Evolutionary conservation across 2,888 invertebrate genomes (phyloP).

Genomic region (Ophion slaviceki): DNA sequence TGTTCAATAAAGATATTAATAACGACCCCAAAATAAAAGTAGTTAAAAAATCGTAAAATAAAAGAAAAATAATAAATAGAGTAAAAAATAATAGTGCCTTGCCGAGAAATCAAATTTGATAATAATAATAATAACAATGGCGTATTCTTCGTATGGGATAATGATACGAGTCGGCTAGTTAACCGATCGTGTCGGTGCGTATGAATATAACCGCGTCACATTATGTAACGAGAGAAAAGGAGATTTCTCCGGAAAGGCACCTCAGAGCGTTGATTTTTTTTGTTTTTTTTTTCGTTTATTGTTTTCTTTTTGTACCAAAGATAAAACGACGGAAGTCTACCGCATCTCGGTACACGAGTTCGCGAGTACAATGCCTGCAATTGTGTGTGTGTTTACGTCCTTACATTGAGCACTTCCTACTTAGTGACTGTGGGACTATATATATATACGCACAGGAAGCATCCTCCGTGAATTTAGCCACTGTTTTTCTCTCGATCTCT

Average conservation of each 20-base stretch:
- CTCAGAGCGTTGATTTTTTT: slow-evolving; percentile 16
- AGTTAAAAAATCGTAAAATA: too few species aligned
- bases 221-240: slow-evolving; percentile 65
- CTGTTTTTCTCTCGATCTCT: slow-evolving; percentile 6
- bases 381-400: slow-evolving; percentile 38
- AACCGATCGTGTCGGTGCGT: slow-evolving; percentile 36
- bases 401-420: slow-evolving; percentile 37
- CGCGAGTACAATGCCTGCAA: slow-evolving; percentile 29
- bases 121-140: background rate
- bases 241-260: slow-evolving; percentile 63
- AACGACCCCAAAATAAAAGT: too few species aligned
- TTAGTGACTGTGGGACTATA: slow-evolving; percentile 8
- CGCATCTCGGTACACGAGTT: slow-evolving; percentile 16
- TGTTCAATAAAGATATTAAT: too few species aligned
- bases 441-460: background rate
- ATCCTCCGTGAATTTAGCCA: slow-evolving; percentile 27
- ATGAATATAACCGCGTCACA: slow-evolving; percentile 39
- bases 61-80: too few species aligned
- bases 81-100: too few species aligned
- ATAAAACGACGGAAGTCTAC: slow-evolving; percentile 29
- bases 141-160: slow-evolving; percentile 4
- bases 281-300: slow-evolving; percentile 22
- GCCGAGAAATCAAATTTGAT: too few species aligned
- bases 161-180: slow-evolving; percentile 16
- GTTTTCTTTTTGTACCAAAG: slow-evolving; percentile 8